Evolutionary conservation across 2,888 invertebrate genomes (phyloP).

Genomic region (Agrotis puta): DNA sequence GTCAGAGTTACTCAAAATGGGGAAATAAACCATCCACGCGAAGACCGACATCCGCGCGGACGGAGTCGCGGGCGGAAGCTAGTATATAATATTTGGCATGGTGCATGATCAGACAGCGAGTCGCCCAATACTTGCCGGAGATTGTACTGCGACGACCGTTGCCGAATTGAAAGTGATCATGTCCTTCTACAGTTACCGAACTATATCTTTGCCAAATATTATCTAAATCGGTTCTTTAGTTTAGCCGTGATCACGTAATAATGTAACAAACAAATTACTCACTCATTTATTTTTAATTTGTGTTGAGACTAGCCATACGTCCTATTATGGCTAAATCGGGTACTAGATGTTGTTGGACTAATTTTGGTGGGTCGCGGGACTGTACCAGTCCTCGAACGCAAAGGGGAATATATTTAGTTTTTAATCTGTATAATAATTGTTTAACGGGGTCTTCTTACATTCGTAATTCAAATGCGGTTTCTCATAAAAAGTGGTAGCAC

Average conservation of each 20-base stretch:
- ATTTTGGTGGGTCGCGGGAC: too few relatives aligned
- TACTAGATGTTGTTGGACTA: not conserved
- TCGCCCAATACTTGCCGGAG: too few relatives aligned
- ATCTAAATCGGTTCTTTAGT: slow-evolving; percentile 34
- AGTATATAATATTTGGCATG: too few relatives aligned
- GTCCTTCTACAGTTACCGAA: slow-evolving; percentile 35
- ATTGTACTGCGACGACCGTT: too few relatives aligned
- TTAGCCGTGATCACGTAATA: slow-evolving; percentile 24
- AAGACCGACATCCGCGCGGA: too few relatives aligned
- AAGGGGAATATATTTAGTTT: too few relatives aligned
- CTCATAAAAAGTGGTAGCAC: not conserved
- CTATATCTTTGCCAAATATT: slow-evolving; percentile 21
- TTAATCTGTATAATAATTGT: too few relatives aligned
- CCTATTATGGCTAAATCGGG: slow-evolving; percentile 1
- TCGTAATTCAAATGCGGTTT: not conserved
- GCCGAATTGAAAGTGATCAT: not conserved
- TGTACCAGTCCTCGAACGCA: too few relatives aligned
- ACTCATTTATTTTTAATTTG: slow-evolving; percentile 24
- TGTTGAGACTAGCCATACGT: not conserved
- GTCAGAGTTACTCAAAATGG: too few relatives aligned
- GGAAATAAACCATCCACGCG: too few relatives aligned
- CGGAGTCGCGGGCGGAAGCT: too few relatives aligned
- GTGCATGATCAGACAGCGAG: too few relatives aligned
- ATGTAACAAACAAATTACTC: slow-evolving; percentile 42
- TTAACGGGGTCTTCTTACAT: not conserved